A percentile compares a stretch with the other conserved stretches of the same genome.
phyloP scores from a whole-genome alignment of 1,140 invertebrate species.

The Cyclargus thomasi region DNA sequence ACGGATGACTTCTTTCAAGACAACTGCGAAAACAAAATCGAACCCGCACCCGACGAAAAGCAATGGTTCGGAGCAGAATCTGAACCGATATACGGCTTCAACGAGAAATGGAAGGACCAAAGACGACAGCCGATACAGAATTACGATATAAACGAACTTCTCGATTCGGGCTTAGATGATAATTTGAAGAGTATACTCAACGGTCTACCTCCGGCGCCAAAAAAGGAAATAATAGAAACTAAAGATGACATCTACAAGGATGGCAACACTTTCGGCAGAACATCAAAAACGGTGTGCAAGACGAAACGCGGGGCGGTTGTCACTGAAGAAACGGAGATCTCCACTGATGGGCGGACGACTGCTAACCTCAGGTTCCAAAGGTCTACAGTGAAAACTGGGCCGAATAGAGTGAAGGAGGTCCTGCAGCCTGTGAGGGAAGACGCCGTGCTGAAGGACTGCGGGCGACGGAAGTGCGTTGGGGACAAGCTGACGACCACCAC shows the following conservation, averaged over 20 bases:
- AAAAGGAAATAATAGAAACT: conserved; percentile 48
- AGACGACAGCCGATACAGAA: conserved; percentile 65
- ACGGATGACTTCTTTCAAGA: conserved; percentile 71
- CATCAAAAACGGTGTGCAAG: conserved; percentile 54
- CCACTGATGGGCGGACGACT: conserved; percentile 53
- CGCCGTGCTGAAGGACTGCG: conserved; percentile 43
- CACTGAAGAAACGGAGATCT: conserved; percentile 63
- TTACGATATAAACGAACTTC: conserved; percentile 57
- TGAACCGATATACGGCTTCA: conserved; percentile 60
- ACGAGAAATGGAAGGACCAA: conserved; percentile 62
- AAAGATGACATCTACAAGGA: conserved; percentile 57
- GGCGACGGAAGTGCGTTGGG: conserved; percentile 53
- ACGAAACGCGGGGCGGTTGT: conserved; percentile 61
- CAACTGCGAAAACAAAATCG: conserved; percentile 42
- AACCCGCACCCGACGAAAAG: conserved; percentile 55
- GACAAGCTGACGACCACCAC: conserved; percentile 60
- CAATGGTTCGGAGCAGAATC: conserved; percentile 57
- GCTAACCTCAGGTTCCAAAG: conserved; percentile 63
- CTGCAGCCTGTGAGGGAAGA: conserved; percentile 52
- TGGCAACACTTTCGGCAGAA: conserved; percentile 50
- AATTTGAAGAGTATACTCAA: conserved; percentile 57
- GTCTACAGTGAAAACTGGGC: conserved; percentile 57
- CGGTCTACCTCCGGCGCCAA: conserved; percentile 49
- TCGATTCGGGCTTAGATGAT: conserved; percentile 47
- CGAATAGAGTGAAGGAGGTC: conserved; percentile 54